Conservation (phyloP, 2,888 invertebrate genomes). For the Nesidiocoris tenuis region DNA sequence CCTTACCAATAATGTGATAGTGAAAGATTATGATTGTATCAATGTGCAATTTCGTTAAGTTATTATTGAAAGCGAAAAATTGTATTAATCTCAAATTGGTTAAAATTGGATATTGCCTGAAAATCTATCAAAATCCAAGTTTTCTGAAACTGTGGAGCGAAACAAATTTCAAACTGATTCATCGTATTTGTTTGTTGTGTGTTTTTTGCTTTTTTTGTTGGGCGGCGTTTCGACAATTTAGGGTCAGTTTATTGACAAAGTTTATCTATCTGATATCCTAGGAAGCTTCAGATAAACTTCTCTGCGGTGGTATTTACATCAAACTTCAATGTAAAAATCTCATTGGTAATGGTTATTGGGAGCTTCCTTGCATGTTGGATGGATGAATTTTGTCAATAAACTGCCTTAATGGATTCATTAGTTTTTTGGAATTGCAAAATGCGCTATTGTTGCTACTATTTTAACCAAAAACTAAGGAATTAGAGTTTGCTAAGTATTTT, state of each 20-base stretch:
- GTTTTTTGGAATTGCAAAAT: background rate
- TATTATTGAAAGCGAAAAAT: conserved; percentile 6
- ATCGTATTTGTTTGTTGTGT: background rate
- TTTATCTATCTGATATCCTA: too few relatives aligned
- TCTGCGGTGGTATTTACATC: too few relatives aligned
- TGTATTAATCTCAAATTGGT: conserved; percentile 18
- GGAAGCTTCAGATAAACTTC: too few relatives aligned
- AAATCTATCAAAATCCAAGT: too few relatives aligned
- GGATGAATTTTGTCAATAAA: too few relatives aligned
- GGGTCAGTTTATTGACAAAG: too few relatives aligned
- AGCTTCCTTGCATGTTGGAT: too few relatives aligned
- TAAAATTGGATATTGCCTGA: too few relatives aligned
- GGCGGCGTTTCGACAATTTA: background rate
- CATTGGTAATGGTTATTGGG: too few relatives aligned
- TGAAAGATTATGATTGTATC: conserved; percentile 19
- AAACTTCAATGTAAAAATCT: too few relatives aligned
- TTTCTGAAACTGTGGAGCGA: too few relatives aligned
- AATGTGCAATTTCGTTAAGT: conserved; percentile 29
- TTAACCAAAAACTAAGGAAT: background rate
- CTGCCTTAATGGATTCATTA: too few relatives aligned
- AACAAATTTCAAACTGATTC: background rate
- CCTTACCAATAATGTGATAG: conserved; percentile 11
- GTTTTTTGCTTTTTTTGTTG: background rate
- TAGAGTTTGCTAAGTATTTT: background rate
- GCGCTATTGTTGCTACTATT: background rate